Evolutionary conservation across 2,797 vertebrate genomes (phyloP).

Genomic region (Sebastolobus alascanus): DNA sequence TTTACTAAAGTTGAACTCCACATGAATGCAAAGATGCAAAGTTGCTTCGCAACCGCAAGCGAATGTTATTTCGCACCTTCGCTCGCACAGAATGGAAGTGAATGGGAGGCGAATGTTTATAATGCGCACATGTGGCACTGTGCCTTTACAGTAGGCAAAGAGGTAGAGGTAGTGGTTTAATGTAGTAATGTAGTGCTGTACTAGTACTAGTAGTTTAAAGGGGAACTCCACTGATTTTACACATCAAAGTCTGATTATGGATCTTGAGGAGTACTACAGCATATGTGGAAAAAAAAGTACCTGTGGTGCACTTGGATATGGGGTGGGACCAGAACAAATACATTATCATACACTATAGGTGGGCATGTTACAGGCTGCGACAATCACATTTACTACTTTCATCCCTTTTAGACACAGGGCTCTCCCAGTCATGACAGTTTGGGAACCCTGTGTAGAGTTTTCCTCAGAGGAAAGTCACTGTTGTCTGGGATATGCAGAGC

Average conservation of each 20-base stretch:
- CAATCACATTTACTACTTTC: not conserved
- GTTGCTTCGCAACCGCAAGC: too few species aligned
- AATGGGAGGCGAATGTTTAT: too few species aligned
- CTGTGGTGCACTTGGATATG: not conserved
- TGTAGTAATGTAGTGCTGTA: not conserved
- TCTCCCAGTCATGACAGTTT: not conserved
- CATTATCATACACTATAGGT: not conserved
- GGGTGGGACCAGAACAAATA: not conserved
- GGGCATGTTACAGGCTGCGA: not conserved
- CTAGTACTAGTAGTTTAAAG: not conserved
- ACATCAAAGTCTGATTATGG: not conserved
- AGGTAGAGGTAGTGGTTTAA: not conserved
- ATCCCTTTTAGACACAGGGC: not conserved
- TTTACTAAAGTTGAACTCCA: too few species aligned
- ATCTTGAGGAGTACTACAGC: too few species aligned
- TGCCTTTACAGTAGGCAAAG: not conserved
- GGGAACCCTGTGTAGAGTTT: not conserved
- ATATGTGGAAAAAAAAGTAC: not conserved
- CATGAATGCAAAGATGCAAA: too few species aligned
- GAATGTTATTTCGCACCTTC: too few species aligned
- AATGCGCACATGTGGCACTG: too few species aligned
- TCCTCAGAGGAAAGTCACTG: not conserved
- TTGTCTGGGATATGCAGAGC: not conserved
- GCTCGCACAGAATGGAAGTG: too few species aligned
- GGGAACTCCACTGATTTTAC: not conserved